Evolutionary conservation across 1,140 invertebrate genomes (phyloP).

Genomic region (Homarus americanus): DNA sequence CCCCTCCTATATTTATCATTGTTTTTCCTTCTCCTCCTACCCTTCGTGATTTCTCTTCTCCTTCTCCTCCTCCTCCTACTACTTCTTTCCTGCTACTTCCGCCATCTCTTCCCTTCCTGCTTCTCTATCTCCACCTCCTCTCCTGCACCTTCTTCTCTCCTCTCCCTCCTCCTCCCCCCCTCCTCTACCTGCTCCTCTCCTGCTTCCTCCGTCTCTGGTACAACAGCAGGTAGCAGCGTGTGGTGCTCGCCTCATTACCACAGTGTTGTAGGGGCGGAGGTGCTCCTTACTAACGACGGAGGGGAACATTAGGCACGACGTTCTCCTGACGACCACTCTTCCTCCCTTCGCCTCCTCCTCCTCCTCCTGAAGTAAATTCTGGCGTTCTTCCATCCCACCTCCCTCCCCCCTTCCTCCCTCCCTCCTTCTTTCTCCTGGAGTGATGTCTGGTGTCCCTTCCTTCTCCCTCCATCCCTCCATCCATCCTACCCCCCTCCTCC

Average conservation of each 20-base stretch:
- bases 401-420: not conserved
- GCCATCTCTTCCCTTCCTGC: not conserved
- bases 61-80: not conserved
- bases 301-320: not conserved
- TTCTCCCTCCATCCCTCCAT: too few relatives aligned
- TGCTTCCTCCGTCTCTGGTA: too few relatives aligned
- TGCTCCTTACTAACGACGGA: not conserved
- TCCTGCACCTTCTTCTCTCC: not conserved
- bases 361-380: too few relatives aligned
- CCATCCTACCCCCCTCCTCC: too few relatives aligned
- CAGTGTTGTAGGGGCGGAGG: not conserved
- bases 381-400: not conserved
- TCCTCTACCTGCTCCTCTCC: too few relatives aligned
- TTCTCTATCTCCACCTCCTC: not conserved
- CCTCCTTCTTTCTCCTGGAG: too few relatives aligned
- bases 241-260: not conserved
- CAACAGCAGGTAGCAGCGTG: too few relatives aligned
- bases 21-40: not conserved
- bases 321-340: not conserved
- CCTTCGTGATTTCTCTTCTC: not conserved
- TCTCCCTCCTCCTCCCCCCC: not conserved
- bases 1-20: not conserved
- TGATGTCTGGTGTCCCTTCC: too few relatives aligned
- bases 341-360: not conserved
- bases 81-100: not conserved